phyloP scores from a whole-genome alignment of 2,888 invertebrate genomes.

The Cantharis flavilabris region DNA sequence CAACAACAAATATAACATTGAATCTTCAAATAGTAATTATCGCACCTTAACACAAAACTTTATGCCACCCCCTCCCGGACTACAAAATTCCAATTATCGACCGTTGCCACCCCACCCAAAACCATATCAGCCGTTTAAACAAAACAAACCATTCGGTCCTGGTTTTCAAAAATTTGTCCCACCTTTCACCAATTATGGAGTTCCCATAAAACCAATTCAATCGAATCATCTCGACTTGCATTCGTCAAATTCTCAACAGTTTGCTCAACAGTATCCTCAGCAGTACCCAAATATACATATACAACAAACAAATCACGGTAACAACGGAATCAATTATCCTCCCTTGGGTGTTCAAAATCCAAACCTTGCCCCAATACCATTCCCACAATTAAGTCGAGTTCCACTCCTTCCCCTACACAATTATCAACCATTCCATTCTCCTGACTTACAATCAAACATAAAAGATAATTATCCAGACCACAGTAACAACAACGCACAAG shows the following conservation, averaged over 20 bases:
- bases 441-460: conserved; percentile 7
- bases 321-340: not conserved
- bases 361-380: conserved; percentile 57
- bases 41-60: conserved; percentile 30
- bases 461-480: conserved; percentile 7
- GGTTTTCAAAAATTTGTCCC: not conserved
- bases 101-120: not conserved
- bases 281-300: not conserved
- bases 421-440: conserved; percentile 59
- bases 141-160: not conserved
- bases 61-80: conserved; percentile 13
- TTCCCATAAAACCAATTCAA: not conserved
- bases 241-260: not conserved
- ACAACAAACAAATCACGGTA: conserved; percentile 17
- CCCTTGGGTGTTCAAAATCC: not conserved
- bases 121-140: conserved; percentile 28
- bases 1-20: conserved; percentile 20
- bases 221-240: not conserved
- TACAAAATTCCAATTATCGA: not conserved
- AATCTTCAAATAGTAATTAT: conserved; percentile 26
- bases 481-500: conserved; percentile 1
- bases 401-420: conserved; percentile 53
- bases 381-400: conserved; percentile 66
- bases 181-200: not conserved
- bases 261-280: not conserved